Base-by-base conservation (phyloP, 2,888 invertebrate genomes). In the Himalopsyche anomala region DNA sequence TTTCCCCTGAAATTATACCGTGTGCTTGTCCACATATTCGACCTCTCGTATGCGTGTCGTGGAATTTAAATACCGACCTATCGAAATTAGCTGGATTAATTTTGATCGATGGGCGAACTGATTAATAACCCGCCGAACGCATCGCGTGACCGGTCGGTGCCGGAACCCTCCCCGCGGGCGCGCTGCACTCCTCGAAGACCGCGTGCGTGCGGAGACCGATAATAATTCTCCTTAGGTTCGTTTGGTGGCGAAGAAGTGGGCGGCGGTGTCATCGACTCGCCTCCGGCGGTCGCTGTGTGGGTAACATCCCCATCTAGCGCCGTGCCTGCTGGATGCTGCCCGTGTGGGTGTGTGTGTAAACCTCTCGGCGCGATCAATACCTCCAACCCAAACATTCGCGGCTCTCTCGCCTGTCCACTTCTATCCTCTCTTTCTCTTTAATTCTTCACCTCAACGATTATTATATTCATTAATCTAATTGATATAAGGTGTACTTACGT, bases 301-400 rank as follows among this genome's bases (percentile, higher is more conserved):
- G 56, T 56, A 19, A 19, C 56, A 56, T 56, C 56, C 56, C 56
- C 56, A 56, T 56, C 81, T 45, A 45, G 45, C 45, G 38, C 81
- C 19, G 12, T 81, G 45, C 45, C 81, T 81, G 19, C 81, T 81
- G 42, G 81, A 81, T 81, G 81, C 19, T 81, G 89, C 89, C 89
- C 89, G 89, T 89, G 89, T 89, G 89, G 89, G 89, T 45, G 45
- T 45, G 89, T 89, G 89, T 89, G 88, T 87, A 87, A 89, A 79
- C 87, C 89, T 85, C 82, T 79, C 84, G 86, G 88, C 88, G 87
- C 88, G 88, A 88, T 89, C 89, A 88, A 89, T 88, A 88, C 88
- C 89, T 83, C 87, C 87, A 86, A 88, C 89, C 89, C 89, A 89
- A 88, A 88, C 89, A 88, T 88, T 88, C 87, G 88, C 88, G 85